Base-by-base conservation (phyloP, 2,888 invertebrate genomes). In the Erebia ligea region DNA sequence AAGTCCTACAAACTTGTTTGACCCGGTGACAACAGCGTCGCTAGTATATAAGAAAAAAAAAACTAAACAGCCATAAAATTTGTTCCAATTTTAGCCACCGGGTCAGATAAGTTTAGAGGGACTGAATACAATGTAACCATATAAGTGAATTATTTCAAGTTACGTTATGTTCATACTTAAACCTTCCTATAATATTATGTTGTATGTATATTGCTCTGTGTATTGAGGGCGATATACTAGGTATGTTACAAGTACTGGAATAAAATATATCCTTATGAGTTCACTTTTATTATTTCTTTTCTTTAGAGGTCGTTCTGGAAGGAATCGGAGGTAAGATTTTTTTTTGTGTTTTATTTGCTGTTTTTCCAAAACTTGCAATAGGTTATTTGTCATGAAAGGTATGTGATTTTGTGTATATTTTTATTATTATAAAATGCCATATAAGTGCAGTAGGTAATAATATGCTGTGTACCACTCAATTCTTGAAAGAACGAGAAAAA, bases 401-500 rank as follows among this genome's bases (percentile, higher is more conserved):
- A 54, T 40, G 52, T 45, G 40, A 52, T 59, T 21, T 15, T 17
- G 3, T 67, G 2, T 1, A 21, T 40, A 34, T 40, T n/a, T 19
- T 11, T 61, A 13, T 61, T 61, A 13, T 61, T 19, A 19, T 42
- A 45, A 42, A 19, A 15, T 52, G 15, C 4, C 11, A 21, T 21
- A 57, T 56, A 6, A 1, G 34, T 34, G 6, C 25, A 25, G 25
- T 25, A 25, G 25, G 6, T 34, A 13, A 50, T 50, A 50, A 50
- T 50, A 45, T 50, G 48, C n/a, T 52, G 64, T 69, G 69, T 64
- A 69, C 69, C 69, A 69, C 69, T 69, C 64, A 64, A 63, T 34
- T 34, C 11, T 21, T 54, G 3, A 19, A n/a, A 50, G n/a, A n/a
- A n/a, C 17, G n/a, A 17, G 17, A 10, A 11, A 17, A 10, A 17